Base-by-base conservation (phyloP, 2,113 vertebrate species). In the Bubo blakistoni region DNA sequence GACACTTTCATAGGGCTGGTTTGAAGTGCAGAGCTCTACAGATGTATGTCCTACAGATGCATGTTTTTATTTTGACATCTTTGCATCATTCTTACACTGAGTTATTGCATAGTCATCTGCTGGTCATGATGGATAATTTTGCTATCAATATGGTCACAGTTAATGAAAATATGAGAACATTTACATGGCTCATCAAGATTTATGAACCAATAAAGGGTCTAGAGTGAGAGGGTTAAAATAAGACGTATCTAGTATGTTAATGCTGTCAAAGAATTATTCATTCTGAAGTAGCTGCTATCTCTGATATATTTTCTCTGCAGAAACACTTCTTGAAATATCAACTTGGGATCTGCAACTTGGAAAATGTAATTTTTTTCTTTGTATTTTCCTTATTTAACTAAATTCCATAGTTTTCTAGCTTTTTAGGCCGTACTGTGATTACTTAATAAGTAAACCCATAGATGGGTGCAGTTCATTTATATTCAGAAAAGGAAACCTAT, bases 81-180 rank as follows among this genome's bases (percentile, higher is more conserved):
- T 93, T 91, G 40, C 30, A 54, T 73, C 32, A 63, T 71, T 74
- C 49, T 90, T 94, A 82, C 63, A 80, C 46, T 51, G 44, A 59
- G 16, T 74, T 73, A 11, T 32, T 88, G 30, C 29, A n/a, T 61
- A 70, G 40, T 93, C 51, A 59, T 73, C 36, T 74, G 49, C 61
- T 82, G 16, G n/a, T 66, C 29, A 81, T 76, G 85, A 92, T 80
- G 34, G 52, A 96, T 90, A 76, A 69, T 81, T 81, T 89, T 92
- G 8, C 30, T 70, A 36, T 65, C 61, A 83, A 54, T 61, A 51
- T 0, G 9, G n/a, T 40, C 44, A 65, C 13, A 80, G n/a, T 44
- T 86, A 96, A 95, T 90, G 81, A 97, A 97, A 97, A 92, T 90
- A 95, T 76, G 40, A 81, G 26, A 91, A 90, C 6, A 63, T 69